These are phyloP conservation scores for Leptinotarsa juncta DNA, from an alignment of 2,888 invertebrate species.

Conservation along the genomic window DNA sequence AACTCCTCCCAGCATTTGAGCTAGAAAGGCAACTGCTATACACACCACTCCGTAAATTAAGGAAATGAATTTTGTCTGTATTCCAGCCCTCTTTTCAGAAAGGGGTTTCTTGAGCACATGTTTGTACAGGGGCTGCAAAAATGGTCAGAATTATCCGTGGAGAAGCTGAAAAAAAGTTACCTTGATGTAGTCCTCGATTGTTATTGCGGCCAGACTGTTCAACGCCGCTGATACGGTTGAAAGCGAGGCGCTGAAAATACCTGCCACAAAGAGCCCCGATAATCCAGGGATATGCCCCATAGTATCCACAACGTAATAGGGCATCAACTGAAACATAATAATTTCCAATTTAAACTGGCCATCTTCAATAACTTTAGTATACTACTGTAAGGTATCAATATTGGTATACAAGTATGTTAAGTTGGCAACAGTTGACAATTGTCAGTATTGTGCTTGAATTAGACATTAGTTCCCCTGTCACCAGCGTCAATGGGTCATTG, in stretches of 20 bases:
- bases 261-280: constrained; percentile 89
- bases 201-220: constrained; percentile 91
- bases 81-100: constrained; percentile 64
- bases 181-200: constrained; percentile 87
- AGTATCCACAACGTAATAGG: constrained; percentile 80
- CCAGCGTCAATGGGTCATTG: too few relatives aligned
- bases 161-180: constrained; percentile 48
- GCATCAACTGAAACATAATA: constrained; percentile 71
- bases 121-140: constrained; percentile 63
- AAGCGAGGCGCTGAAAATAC: constrained; percentile 91
- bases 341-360: background rate
- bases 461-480: too few relatives aligned
- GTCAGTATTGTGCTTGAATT: too few relatives aligned
- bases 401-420: too few relatives aligned
- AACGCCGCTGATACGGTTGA: constrained; percentile 93
- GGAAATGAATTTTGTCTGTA: constrained; percentile 77
- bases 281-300: constrained; percentile 82
- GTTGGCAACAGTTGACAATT: too few relatives aligned
- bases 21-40: constrained; percentile 84
- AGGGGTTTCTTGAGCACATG: constrained; percentile 53
- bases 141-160: background rate
- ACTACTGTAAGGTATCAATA: too few relatives aligned
- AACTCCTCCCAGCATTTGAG: constrained; percentile 86
- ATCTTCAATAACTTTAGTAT: too few relatives aligned
- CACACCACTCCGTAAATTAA: constrained; percentile 80